A percentile compares a stretch with the other conserved stretches of the same genome.
Conservation (phyloP, 1,140 invertebrate genomes). For the Medauroidea extradentata region DNA sequence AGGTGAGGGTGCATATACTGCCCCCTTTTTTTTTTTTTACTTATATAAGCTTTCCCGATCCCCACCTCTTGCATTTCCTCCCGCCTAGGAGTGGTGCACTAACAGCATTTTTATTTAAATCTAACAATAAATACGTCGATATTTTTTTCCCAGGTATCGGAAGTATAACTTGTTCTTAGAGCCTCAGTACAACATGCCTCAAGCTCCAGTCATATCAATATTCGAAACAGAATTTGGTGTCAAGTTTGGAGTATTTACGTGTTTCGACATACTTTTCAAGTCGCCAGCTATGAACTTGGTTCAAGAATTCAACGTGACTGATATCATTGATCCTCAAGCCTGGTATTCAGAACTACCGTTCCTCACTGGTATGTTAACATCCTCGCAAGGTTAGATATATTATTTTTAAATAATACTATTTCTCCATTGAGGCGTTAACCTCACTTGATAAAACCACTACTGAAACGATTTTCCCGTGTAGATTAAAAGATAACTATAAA, state of each 20-base stretch:
- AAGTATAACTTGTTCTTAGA: constrained; percentile 69
- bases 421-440: too few relatives aligned
- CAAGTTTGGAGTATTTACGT: constrained; percentile 71
- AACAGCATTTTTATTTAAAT: too few relatives aligned
- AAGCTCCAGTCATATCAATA: constrained; percentile 44
- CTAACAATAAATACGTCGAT: not conserved
- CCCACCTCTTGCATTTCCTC: too few relatives aligned
- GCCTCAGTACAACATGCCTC: constrained; percentile 45
- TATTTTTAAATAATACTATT: too few relatives aligned
- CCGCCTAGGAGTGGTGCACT: too few relatives aligned
- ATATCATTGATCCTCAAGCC: constrained; percentile 65
- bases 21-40: too few relatives aligned
- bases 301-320: constrained; percentile 49
- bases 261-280: constrained; percentile 69
- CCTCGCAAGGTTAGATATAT: too few relatives aligned
- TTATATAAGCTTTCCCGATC: too few relatives aligned
- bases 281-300: constrained; percentile 55
- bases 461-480: too few relatives aligned
- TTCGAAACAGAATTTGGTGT: constrained; percentile 80
- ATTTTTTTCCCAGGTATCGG: constrained; percentile 55
- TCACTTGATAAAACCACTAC: too few relatives aligned
- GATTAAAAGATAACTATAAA: too few relatives aligned
- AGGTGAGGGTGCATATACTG: too few relatives aligned
- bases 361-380: constrained; percentile 55
- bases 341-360: constrained; percentile 73